These are phyloP conservation scores for Pseudolaguvia tuberculata DNA, from an alignment of 2,113 vertebrate genomes.

Conservation along the genomic window DNA sequence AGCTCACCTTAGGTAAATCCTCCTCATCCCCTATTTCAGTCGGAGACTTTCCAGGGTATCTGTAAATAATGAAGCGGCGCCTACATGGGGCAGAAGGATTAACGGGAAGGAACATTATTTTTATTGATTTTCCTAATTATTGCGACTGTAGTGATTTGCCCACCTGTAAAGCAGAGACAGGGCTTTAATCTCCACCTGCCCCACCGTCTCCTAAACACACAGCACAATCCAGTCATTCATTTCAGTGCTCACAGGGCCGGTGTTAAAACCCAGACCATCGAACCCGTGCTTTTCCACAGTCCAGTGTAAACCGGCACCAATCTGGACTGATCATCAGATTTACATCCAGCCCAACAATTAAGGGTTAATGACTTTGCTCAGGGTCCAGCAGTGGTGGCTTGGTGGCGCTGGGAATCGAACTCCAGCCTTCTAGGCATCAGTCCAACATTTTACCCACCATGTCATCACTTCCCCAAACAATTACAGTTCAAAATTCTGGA, in stretches of 20 bases:
- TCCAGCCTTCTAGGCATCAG: no score
- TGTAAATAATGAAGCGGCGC: conserved; percentile 85
- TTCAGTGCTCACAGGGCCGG: not conserved
- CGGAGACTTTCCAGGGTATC: conserved; percentile 85
- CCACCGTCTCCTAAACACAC: conserved; percentile 82
- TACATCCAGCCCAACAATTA: no score
- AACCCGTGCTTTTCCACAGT: no score
- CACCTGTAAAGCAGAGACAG: conserved; percentile 84
- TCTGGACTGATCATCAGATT: no score
- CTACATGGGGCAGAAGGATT: conserved; percentile 56
- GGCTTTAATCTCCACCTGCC: conserved; percentile 90
- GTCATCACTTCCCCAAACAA: no score
- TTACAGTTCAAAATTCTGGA: no score
- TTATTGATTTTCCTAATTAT: not conserved
- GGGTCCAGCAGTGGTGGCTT: no score
- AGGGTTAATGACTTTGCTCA: no score
- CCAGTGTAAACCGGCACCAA: no score
- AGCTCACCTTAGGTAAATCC: conserved; percentile 80
- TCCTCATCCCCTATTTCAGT: conserved; percentile 77
- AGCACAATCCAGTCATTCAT: not conserved
- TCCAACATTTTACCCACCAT: no score
- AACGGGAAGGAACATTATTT: no score
- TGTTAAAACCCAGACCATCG: not conserved
- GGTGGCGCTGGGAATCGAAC: no score
- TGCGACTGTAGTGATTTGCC: not conserved